A percentile compares a stretch with the other conserved stretches of the same genome.
Conservation (phyloP, 2,888 invertebrate species). For the Cistogaster globosa region DNA sequence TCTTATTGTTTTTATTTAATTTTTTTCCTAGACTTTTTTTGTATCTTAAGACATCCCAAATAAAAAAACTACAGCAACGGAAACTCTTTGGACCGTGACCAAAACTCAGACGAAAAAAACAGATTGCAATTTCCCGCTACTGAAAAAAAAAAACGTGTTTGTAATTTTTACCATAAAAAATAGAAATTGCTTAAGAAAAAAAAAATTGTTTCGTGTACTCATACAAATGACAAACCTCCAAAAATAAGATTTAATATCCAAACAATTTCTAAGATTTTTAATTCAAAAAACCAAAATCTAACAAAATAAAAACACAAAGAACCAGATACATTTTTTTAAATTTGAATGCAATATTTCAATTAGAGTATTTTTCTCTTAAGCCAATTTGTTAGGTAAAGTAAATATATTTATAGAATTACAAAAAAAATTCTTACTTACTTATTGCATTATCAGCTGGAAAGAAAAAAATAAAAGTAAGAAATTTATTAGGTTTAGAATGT, state of each 20-base stretch:
- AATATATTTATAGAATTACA: constrained; percentile 14
- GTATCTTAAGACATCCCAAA: constrained; percentile 60
- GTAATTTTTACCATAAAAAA: constrained; percentile 68
- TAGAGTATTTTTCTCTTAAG: constrained; percentile 44
- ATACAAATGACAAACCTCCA: constrained; percentile 71
- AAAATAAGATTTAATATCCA: neutral
- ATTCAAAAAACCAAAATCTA: neutral
- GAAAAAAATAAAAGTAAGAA: constrained; percentile 57
- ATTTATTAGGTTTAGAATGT: neutral
- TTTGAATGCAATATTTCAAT: constrained; percentile 77
- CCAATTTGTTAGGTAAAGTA: constrained; percentile 74
- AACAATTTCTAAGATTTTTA: neutral
- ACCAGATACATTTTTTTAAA: neutral
- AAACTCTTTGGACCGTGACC: constrained; percentile 71
- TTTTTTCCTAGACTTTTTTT: constrained; percentile 34
- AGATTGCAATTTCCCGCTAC: constrained; percentile 55
- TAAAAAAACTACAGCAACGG: constrained; percentile 56
- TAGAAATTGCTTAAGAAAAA: no score
- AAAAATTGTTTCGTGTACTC: no score
- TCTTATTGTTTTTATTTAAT: constrained; percentile 70
- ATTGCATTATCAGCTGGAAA: constrained; percentile 82
- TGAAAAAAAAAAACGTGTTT: constrained; percentile 64
- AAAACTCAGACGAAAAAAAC: constrained; percentile 57
- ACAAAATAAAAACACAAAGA: neutral
- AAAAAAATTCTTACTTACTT: constrained; percentile 78